Conservation (phyloP, 1,140 invertebrate genomes). For the Anoplophora glabripennis region DNA sequence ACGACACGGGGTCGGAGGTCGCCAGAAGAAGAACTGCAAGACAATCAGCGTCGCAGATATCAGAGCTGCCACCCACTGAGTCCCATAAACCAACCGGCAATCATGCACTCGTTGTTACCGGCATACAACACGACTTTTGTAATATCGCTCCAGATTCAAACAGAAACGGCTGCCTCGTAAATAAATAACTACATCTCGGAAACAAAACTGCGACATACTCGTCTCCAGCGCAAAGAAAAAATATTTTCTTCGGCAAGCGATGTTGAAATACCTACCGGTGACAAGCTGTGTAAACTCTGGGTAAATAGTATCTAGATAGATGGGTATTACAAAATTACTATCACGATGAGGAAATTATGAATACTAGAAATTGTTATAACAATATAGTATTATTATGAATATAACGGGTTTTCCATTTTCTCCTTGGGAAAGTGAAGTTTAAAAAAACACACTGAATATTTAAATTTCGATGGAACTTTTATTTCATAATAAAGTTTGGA, state of each 20-base stretch:
- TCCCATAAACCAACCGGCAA: conserved; percentile 39
- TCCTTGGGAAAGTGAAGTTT: too few relatives aligned
- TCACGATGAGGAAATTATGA: too few relatives aligned
- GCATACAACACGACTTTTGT: conserved; percentile 33
- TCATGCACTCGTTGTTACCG: conserved; percentile 39
- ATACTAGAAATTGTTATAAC: too few relatives aligned
- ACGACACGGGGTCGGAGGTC: conserved; percentile 24
- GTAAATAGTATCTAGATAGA: too few relatives aligned
- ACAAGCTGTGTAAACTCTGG: too few relatives aligned
- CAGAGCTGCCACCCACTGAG: conserved; percentile 38
- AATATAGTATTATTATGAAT: too few relatives aligned
- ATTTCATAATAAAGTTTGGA: too few relatives aligned
- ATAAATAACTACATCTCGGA: conserved; percentile 35
- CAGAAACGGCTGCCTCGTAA: conserved; percentile 30
- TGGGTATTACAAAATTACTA: too few relatives aligned
- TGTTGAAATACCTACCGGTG: neutral
- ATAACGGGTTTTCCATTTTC: too few relatives aligned
- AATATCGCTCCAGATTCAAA: conserved; percentile 39
- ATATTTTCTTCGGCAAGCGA: neutral
- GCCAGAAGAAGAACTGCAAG: conserved; percentile 26
- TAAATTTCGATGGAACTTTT: too few relatives aligned
- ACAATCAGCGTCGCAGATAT: conserved; percentile 31
- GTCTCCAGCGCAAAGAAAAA: conserved; percentile 2
- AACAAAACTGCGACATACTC: conserved; percentile 36
- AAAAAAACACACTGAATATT: too few relatives aligned